Conservation (phyloP, 2,888 invertebrate species). For the Muschampia plurimacula region DNA sequence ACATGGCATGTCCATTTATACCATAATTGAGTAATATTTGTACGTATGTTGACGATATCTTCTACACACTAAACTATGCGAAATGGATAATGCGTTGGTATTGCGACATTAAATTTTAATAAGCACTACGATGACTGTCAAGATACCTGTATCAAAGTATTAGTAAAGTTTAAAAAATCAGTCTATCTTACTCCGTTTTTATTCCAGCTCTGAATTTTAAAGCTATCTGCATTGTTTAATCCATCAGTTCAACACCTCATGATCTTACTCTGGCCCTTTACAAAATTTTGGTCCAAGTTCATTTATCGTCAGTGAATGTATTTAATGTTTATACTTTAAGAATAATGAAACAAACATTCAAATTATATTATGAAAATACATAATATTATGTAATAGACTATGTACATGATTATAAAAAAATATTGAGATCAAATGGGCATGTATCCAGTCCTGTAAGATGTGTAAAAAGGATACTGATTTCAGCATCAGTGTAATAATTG, state of each 20-base stretch:
- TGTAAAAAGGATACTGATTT: conserved; percentile 12
- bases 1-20: neutral
- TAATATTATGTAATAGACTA: conserved; percentile 51
- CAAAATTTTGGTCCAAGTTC: conserved; percentile 71
- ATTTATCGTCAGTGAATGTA: conserved; percentile 48
- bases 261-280: conserved; percentile 60
- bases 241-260: conserved; percentile 65
- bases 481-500: conserved; percentile 41
- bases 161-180: conserved; percentile 79
- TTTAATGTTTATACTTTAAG: conserved; percentile 23
- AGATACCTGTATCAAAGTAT: conserved; percentile 79
- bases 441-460: conserved; percentile 25
- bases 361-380: conserved; percentile 58
- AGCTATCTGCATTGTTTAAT: conserved; percentile 71
- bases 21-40: conserved; percentile 27
- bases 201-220: conserved; percentile 76
- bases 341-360: conserved; percentile 47
- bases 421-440: conserved; percentile 74
- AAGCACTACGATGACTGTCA: conserved; percentile 60
- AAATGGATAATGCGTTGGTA: conserved; percentile 11
- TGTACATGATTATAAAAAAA: conserved; percentile 69
- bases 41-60: conserved; percentile 22
- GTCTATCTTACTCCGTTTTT: conserved; percentile 74
- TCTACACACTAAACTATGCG: neutral
- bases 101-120: conserved; percentile 46